Conservation (phyloP, 2,888 invertebrate species). For the Ormyrus thymus region DNA sequence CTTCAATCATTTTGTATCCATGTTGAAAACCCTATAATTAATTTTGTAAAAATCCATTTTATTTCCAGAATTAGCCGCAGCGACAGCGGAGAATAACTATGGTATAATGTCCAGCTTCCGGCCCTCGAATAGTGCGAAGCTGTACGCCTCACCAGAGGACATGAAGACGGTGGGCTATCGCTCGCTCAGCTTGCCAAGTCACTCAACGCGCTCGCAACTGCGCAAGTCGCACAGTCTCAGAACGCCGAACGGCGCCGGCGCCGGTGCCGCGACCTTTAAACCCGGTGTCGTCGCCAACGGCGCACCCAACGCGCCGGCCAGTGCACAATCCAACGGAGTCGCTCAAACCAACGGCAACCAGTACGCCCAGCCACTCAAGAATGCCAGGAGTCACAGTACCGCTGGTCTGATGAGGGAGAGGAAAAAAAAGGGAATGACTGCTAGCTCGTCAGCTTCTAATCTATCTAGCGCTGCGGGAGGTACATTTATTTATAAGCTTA, state of each 20-base stretch:
- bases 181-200: slow-evolving; percentile 77
- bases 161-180: slow-evolving; percentile 84
- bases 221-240: slow-evolving; percentile 81
- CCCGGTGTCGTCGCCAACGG: slow-evolving; percentile 63
- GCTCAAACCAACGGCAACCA: slow-evolving; percentile 71
- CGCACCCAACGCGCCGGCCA: slow-evolving; percentile 40
- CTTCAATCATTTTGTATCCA: not conserved
- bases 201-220: slow-evolving; percentile 78
- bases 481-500: not conserved
- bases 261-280: slow-evolving; percentile 72
- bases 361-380: slow-evolving; percentile 79
- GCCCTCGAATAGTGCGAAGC: slow-evolving; percentile 88
- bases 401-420: slow-evolving; percentile 70
- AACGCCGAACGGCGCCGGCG: slow-evolving; percentile 71
- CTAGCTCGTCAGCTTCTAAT: slow-evolving; percentile 74
- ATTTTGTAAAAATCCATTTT: not conserved
- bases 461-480: slow-evolving; percentile 63
- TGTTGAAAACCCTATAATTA: not conserved
- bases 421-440: slow-evolving; percentile 72
- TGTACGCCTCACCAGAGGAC: slow-evolving; percentile 93
- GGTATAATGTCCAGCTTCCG: slow-evolving; percentile 91
- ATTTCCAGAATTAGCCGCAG: slow-evolving; percentile 73
- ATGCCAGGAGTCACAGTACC: slow-evolving; percentile 73
- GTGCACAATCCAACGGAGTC: not conserved
- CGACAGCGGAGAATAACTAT: slow-evolving; percentile 73